Percentiles rank a stretch among this genome's conserved stretches.
Conservation (phyloP, 1,140 invertebrate species). For the Drosophila carrolli region DNA sequence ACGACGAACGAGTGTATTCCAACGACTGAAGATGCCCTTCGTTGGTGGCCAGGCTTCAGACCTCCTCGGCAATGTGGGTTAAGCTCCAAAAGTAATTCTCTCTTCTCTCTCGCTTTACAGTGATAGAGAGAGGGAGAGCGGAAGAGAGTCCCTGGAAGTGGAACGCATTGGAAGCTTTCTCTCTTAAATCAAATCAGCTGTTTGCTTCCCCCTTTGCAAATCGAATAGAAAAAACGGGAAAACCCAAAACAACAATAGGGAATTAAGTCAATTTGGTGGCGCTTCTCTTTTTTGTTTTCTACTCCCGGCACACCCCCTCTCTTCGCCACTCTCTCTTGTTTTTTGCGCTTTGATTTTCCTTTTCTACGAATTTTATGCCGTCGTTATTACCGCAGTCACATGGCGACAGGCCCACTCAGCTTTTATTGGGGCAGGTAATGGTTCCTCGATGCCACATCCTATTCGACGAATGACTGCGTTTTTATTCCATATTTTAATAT, state of each 20-base stretch:
- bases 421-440: slow-evolving; percentile 66
- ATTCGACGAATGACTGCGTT: slow-evolving; percentile 15
- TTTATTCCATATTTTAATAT: slow-evolving; percentile 21
- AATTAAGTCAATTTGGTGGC: slow-evolving; percentile 56
- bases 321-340: neutral
- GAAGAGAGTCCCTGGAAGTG: slow-evolving; percentile 55
- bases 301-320: neutral
- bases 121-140: neutral
- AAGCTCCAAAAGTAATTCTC: slow-evolving; percentile 35
- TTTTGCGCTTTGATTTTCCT: slow-evolving; percentile 31
- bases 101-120: neutral
- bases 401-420: slow-evolving; percentile 36
- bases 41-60: slow-evolving; percentile 44
- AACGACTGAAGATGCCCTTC: slow-evolving; percentile 71
- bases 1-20: slow-evolving; percentile 80
- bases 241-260: slow-evolving; percentile 37
- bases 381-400: slow-evolving; percentile 49
- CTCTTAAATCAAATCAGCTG: slow-evolving; percentile 56
- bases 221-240: neutral
- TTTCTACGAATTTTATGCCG: slow-evolving; percentile 42
- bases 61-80: slow-evolving; percentile 61
- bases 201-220: slow-evolving; percentile 14
- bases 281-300: slow-evolving; percentile 27
- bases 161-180: slow-evolving; percentile 51
- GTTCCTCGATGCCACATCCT: slow-evolving; percentile 31